These are phyloP conservation scores for Gasterosteus nipponicus DNA, from an alignment of 2,113 vertebrate genomes.

Conservation along the genomic window DNA sequence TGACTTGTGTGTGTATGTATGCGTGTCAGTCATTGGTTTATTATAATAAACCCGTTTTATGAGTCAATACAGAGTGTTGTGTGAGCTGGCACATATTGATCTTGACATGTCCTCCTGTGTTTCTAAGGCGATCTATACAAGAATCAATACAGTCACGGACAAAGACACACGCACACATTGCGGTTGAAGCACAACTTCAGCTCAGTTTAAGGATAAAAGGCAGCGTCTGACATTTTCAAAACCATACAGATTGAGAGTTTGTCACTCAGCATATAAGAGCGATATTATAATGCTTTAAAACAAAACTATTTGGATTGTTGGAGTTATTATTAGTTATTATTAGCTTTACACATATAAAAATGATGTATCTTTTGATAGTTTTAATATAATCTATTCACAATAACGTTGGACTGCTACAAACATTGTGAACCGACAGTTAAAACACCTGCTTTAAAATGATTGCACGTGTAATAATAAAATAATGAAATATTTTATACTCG, in stretches of 20 bases:
- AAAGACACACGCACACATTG: background rate
- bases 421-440: background rate
- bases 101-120: slow-evolving; percentile 33
- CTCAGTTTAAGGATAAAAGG: slow-evolving; percentile 13
- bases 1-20: background rate
- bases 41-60: background rate
- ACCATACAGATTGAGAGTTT: background rate
- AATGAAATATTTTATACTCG: background rate
- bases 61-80: slow-evolving; percentile 12
- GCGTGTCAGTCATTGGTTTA: background rate
- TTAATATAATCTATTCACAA: background rate
- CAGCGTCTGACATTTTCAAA: background rate
- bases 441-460: background rate
- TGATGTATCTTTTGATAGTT: no score
- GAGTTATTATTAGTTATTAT: no score
- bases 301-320: no score
- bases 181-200: slow-evolving; percentile 18
- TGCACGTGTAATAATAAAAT: background rate
- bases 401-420: background rate
- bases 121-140: slow-evolving; percentile 49
- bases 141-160: slow-evolving; percentile 35
- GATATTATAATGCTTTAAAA: background rate
- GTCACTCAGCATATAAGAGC: background rate
- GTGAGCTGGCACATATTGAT: slow-evolving; percentile 43
- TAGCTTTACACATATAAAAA: no score